Evolutionary conservation across 35 echinoderm and acorn worm species (phyloP).

Genomic region (Stichopus chloronotus): DNA sequence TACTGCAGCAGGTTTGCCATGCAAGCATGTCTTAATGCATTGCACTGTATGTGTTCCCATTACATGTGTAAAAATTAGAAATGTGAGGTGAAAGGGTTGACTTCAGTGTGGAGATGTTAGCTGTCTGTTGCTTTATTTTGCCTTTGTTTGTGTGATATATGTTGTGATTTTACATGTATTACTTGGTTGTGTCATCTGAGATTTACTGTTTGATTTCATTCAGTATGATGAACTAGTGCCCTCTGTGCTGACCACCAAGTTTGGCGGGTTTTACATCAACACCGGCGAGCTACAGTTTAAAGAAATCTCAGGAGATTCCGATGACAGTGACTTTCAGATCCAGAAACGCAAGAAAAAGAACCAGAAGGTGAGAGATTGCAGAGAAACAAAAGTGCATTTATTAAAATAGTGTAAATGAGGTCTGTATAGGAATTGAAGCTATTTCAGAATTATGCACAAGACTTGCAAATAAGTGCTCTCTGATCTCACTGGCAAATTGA

Average conservation of each 20-base stretch:
- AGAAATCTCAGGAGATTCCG: slow-evolving; percentile 84
- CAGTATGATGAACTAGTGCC: slow-evolving; percentile 99
- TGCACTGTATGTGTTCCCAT: no score
- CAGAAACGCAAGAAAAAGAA: slow-evolving; percentile 68
- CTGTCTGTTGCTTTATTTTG: no score
- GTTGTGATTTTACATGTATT: no score
- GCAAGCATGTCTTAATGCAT: no score
- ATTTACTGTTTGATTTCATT: no score
- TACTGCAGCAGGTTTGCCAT: no score
- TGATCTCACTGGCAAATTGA: no score
- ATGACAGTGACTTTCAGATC: slow-evolving; percentile 75
- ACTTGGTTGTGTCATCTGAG: no score
- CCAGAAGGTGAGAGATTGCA: slow-evolving; percentile 56
- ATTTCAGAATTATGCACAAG: not conserved
- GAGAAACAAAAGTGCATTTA: not conserved
- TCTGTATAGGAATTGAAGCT: not conserved
- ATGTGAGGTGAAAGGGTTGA: no score
- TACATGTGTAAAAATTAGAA: no score
- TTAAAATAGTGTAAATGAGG: not conserved
- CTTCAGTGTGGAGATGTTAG: no score
- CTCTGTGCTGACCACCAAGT: slow-evolving; percentile 82
- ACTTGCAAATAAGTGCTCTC: not conserved
- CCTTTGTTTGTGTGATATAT: no score
- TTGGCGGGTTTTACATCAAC: slow-evolving; percentile 99
- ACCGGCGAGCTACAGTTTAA: slow-evolving; percentile 90